Base-by-base conservation (phyloP, 1,140 invertebrate species). In the Drosophila nigrodunni region DNA sequence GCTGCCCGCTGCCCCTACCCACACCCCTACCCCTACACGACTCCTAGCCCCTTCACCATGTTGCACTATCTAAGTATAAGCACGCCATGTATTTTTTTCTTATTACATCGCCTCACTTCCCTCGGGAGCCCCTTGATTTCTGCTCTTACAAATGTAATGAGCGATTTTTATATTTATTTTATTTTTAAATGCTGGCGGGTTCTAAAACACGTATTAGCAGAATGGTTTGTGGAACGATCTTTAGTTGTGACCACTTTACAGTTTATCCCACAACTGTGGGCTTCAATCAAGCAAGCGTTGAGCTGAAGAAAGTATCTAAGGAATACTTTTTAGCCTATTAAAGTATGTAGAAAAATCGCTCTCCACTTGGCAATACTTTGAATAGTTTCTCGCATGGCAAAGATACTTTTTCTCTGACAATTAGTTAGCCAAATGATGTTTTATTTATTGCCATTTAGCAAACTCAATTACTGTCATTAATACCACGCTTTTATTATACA, bases 131-230 rank as follows among this genome's bases (percentile, higher is more conserved):
- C 34, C 21, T 15, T 43, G 15, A 11, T 35, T 59, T 41, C 35
- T 30, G 37, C 62, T 57, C 47, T 49, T 58, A 15, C 62, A 55
- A 67, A 74, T 74, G 64, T 59, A 78, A 78, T 68, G 68, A 64
- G 46, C 62, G 52, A 34, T 74, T 74, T 78, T 65, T 76, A 13
- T 43, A 6, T 43, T 13, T 13, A 43, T 75, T 77, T 69, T 58
- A 59, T 65, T 76, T 72, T 68, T 57, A 62, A 67, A 72, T 72
- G 67, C 50, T 61, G 66, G 74, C 69, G 74, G 60, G 46, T 61
- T 72, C 72, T 76, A 55, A 66, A 61, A 66, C 47, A 41, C 65
- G 65, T 74, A 57, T 69, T 69, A 69, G 55, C 57, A 41, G 71
- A 18, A 61, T 60, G 37, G 21, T 49, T 41, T 11, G 25, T 30